Evolutionary conservation across 2,888 invertebrate species (phyloP).

Genomic region (Clistopyga incitator): DNA sequence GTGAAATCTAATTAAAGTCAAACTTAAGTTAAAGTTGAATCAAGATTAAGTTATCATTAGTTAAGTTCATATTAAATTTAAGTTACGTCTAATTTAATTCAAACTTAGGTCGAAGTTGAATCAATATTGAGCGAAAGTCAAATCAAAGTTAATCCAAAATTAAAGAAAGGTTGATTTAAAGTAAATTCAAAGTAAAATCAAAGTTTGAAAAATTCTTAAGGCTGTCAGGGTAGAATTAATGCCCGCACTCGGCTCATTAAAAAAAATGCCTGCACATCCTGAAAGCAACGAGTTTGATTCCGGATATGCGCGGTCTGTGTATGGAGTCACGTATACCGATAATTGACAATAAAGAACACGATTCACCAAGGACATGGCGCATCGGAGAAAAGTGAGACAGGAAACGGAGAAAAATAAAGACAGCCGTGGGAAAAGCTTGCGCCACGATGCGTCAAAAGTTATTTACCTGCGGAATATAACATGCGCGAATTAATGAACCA

Average conservation of each 20-base stretch:
- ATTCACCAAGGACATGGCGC: constrained; percentile 39
- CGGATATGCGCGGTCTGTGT: background rate
- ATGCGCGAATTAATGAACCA: constrained; percentile 45
- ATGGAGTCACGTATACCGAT: constrained; percentile 7
- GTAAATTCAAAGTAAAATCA: background rate
- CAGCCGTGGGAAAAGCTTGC: constrained; percentile 57
- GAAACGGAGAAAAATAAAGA: constrained; percentile 14
- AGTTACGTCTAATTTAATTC: no score
- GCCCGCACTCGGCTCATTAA: background rate
- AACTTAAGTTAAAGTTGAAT: no score
- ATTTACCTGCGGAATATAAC: constrained; percentile 43
- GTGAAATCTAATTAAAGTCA: no score
- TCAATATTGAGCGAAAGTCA: no score
- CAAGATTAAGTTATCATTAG: no score
- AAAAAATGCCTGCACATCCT: background rate
- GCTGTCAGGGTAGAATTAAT: background rate
- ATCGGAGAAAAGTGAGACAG: constrained; percentile 20
- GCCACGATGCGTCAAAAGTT: constrained; percentile 54
- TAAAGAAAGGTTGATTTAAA: no score
- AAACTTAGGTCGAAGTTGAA: no score
- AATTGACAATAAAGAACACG: constrained; percentile 19
- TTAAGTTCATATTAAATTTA: no score
- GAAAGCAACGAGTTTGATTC: background rate
- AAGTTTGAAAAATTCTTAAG: background rate
- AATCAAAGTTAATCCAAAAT: no score